phyloP scores from a whole-genome alignment of 2,888 invertebrate genomes.

The Ornithoptera alexandrae region DNA sequence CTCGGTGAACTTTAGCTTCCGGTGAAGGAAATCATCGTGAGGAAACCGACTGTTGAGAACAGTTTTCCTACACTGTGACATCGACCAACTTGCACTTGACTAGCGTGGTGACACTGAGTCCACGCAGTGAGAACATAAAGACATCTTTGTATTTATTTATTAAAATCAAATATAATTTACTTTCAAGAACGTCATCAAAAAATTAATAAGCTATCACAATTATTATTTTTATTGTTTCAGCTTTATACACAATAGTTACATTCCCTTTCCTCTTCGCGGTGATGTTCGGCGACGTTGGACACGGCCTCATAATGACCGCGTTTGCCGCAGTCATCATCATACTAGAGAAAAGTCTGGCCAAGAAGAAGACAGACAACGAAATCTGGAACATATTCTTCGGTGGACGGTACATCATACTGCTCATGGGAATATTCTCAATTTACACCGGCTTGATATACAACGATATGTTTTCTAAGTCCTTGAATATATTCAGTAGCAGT shows the following conservation, averaged over 20 bases:
- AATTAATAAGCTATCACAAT: not conserved
- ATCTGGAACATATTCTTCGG: slow-evolving; percentile 87
- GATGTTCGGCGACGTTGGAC: slow-evolving; percentile 89
- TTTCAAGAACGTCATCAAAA: not conserved
- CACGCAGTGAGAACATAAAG: too few relatives aligned
- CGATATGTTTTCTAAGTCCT: slow-evolving; percentile 85
- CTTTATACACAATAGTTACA: slow-evolving; percentile 85
- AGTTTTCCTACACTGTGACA: too few relatives aligned
- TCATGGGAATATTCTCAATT: slow-evolving; percentile 87
- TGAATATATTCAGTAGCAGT: slow-evolving; percentile 84
- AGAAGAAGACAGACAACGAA: slow-evolving; percentile 78
- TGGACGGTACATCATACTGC: slow-evolving; percentile 85
- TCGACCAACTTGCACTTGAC: too few relatives aligned
- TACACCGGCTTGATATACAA: slow-evolving; percentile 88
- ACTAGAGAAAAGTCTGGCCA: slow-evolving; percentile 80
- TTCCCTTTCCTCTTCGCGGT: slow-evolving; percentile 89
- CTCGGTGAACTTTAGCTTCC: too few relatives aligned
- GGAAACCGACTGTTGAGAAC: too few relatives aligned
- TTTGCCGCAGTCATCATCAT: slow-evolving; percentile 83
- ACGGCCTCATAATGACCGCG: slow-evolving; percentile 83
- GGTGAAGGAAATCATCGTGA: too few relatives aligned
- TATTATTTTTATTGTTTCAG: slow-evolving; percentile 59
- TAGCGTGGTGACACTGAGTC: too few relatives aligned
- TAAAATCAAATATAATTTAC: not conserved
- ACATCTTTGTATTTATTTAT: too few relatives aligned